phyloP scores from a whole-genome alignment of 2,888 invertebrate species.

The Anaspis maculata region DNA sequence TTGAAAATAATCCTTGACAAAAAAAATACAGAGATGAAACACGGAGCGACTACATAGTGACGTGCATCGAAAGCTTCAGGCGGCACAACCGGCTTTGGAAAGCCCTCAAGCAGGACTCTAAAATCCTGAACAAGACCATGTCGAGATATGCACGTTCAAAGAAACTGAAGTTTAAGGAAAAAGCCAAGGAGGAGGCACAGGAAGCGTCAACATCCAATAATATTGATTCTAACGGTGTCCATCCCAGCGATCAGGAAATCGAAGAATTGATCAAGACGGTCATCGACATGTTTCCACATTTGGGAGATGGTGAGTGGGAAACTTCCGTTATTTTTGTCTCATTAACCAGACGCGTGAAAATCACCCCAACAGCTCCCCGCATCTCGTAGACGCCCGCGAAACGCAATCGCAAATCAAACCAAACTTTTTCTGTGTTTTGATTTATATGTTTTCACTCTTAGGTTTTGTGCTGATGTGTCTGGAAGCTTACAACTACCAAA shows the following conservation, averaged over 20 bases:
- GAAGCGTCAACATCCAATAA: neutral
- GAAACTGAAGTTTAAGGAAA: neutral
- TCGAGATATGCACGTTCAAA: constrained; percentile 3
- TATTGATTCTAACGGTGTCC: no score
- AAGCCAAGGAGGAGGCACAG: neutral
- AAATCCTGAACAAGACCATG: constrained; percentile 6
- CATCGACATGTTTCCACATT: constrained; percentile 61
- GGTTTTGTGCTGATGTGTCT: constrained; percentile 63
- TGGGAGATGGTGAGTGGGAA: constrained; percentile 56
- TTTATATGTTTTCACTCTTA: no score
- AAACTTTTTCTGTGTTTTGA: neutral
- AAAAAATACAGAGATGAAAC: constrained; percentile 38
- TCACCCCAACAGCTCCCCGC: no score
- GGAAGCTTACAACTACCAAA: constrained; percentile 65
- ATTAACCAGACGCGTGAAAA: no score
- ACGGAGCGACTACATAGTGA: constrained; percentile 33
- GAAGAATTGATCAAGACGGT: constrained; percentile 42
- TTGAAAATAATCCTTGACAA: no score
- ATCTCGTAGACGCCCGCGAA: no score
- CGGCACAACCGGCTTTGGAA: constrained; percentile 22
- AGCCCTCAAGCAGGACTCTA: constrained; percentile 5
- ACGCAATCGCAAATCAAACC: no score
- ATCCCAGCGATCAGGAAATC: constrained; percentile 26
- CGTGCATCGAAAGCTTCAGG: constrained; percentile 29
- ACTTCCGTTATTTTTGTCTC: neutral